These are phyloP conservation scores for Empis stercorea DNA, from an alignment of 2,888 invertebrate species.

Conservation along the genomic window DNA sequence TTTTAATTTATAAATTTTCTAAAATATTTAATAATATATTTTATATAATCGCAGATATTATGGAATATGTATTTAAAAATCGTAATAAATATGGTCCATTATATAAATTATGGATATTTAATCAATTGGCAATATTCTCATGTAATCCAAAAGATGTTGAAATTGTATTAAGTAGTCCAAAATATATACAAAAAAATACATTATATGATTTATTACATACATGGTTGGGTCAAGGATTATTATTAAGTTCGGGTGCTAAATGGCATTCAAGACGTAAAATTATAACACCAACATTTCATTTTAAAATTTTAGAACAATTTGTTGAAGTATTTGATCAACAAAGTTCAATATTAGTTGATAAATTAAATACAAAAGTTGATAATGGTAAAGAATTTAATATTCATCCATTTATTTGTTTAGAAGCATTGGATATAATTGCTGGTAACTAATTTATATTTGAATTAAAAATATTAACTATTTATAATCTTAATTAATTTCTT, in stretches of 20 bases:
- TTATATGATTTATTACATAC: conserved; percentile 33
- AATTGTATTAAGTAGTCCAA: conserved; percentile 27
- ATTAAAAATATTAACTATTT: not conserved
- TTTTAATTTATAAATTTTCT: no score
- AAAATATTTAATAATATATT: no score
- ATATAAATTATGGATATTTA: conserved; percentile 36
- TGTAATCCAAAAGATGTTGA: conserved; percentile 38
- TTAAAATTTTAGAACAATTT: conserved; percentile 61
- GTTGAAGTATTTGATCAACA: conserved; percentile 56
- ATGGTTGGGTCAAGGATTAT: conserved; percentile 39
- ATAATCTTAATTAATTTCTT: conserved; percentile 19
- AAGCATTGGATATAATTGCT: conserved; percentile 44
- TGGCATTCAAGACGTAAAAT: conserved; percentile 58
- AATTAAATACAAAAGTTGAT: conserved; percentile 38
- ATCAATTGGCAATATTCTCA: conserved; percentile 33
- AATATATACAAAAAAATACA: conserved; percentile 24
- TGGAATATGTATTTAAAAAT: conserved; percentile 18
- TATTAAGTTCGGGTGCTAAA: conserved; percentile 36
- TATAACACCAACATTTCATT: conserved; percentile 67
- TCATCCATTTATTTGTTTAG: conserved; percentile 45
- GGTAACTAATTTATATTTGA: conserved; percentile 11
- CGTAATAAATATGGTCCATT: conserved; percentile 33
- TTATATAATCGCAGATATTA: conserved; percentile 17
- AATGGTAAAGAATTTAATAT: conserved; percentile 38
- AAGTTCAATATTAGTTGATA: conserved; percentile 42